These are phyloP conservation scores for Cygnus buccinator DNA, from an alignment of 2,113 vertebrate genomes.

Conservation along the genomic window DNA sequence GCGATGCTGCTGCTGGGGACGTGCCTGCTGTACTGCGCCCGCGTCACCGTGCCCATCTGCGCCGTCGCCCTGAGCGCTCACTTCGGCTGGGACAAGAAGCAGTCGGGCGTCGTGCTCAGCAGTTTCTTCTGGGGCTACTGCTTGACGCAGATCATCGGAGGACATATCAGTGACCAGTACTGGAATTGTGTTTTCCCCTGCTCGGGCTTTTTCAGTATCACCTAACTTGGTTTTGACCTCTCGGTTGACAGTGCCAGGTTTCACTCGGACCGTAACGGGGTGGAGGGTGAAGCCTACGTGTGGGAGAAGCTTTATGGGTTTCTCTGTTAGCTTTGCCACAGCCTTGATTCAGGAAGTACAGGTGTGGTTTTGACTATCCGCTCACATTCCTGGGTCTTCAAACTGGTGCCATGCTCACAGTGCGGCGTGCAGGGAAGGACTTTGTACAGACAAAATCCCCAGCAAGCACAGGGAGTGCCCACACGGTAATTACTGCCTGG, in stretches of 20 bases:
- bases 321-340: neutral
- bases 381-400: neutral
- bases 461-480: neutral
- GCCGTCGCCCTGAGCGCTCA: constrained; percentile 84
- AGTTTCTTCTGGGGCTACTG: constrained; percentile 99
- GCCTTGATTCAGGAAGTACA: neutral
- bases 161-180: constrained; percentile 90
- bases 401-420: neutral
- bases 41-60: constrained; percentile 91
- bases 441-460: neutral
- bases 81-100: constrained; percentile 92
- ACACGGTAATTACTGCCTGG: accelerated
- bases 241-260: neutral
- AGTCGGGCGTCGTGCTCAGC: constrained; percentile 90
- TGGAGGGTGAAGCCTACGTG: accelerated
- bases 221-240: neutral
- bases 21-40: constrained; percentile 91
- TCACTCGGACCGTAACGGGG: neutral
- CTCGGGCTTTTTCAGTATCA: accelerated
- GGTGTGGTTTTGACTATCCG: accelerated
- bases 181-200: neutral
- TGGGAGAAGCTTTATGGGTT: neutral
- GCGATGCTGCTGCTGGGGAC: constrained; percentile 90
- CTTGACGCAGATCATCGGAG: constrained; percentile 92
- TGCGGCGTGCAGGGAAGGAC: neutral